Conservation (phyloP, 2,113 vertebrate genomes). For the Synchiropus splendidus region DNA sequence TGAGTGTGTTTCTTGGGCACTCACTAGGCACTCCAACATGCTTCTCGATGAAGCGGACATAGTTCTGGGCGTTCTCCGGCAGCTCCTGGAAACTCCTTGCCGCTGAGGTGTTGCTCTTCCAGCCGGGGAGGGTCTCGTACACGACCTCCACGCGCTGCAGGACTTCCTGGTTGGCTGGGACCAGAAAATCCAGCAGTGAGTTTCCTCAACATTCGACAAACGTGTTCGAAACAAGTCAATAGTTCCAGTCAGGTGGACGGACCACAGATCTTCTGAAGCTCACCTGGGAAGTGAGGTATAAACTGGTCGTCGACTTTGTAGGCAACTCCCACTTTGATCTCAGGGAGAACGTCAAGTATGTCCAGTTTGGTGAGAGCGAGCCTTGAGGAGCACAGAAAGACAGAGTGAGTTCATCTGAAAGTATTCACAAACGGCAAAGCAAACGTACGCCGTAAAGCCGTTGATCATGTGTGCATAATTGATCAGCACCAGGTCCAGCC, state of each 20-base stretch:
- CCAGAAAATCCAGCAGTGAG: conserved; percentile 1
- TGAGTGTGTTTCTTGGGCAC: conserved; percentile 5
- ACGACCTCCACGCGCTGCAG: conserved; percentile 89
- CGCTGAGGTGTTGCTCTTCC: conserved; percentile 85
- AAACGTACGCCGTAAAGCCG: conserved; percentile 93
- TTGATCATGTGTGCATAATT: conserved; percentile 98
- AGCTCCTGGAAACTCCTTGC: conserved; percentile 82
- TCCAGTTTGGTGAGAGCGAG: conserved; percentile 96
- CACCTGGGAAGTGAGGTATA: conserved; percentile 98
- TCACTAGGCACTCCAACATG: conserved; percentile 85
- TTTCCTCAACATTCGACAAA: too few species aligned
- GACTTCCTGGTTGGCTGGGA: conserved; percentile 91
- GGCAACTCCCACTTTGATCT: conserved; percentile 89
- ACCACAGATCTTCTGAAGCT: conserved; percentile 16
- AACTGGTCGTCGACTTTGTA: conserved; percentile 83
- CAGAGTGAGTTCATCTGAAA: not conserved
- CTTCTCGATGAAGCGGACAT: conserved; percentile 83
- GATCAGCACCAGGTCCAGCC: conserved; percentile 90
- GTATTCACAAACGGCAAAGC: not conserved
- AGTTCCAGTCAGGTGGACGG: too few species aligned
- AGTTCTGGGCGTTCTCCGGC: conserved; percentile 90
- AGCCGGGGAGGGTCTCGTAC: conserved; percentile 88
- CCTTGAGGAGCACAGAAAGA: conserved; percentile 56
- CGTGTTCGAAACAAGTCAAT: too few species aligned
- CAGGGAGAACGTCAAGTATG: conserved; percentile 85